phyloP scores from a whole-genome alignment of 2,888 invertebrate species.

The Ennomos fuscantarius region DNA sequence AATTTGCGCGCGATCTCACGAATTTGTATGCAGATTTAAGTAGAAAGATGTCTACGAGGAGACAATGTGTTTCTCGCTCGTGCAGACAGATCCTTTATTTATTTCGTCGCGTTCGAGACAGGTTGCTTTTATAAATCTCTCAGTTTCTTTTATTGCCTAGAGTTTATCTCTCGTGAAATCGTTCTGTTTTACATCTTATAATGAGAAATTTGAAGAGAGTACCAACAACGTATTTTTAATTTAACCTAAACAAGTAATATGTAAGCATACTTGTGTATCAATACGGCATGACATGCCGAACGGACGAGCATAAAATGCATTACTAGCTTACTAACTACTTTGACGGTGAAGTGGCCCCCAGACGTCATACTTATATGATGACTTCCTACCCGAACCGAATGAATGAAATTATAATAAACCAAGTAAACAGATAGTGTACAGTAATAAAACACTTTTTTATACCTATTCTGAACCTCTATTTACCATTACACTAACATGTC shows the following conservation, averaged over 20 bases:
- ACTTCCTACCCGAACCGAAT: too few species aligned
- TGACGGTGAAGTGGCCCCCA: too few species aligned
- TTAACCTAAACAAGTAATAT: neutral
- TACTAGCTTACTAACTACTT: too few species aligned
- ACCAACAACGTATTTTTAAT: constrained; percentile 9
- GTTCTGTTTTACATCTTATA: constrained; percentile 40
- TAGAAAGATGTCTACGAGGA: constrained; percentile 71
- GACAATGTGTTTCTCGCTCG: constrained; percentile 72
- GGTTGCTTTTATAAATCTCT: constrained; percentile 57
- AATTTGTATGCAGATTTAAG: constrained; percentile 81
- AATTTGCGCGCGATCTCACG: constrained; percentile 80
- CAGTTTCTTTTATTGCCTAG: constrained; percentile 45
- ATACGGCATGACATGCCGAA: too few species aligned
- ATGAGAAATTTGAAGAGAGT: constrained; percentile 36
- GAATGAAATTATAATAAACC: too few species aligned
- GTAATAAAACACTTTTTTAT: too few species aligned
- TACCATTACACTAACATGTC: neutral
- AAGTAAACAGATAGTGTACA: too few species aligned
- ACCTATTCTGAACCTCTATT: too few species aligned
- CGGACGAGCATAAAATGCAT: too few species aligned
- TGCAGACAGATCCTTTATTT: constrained; percentile 71
- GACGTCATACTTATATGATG: too few species aligned
- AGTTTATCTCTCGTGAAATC: constrained; percentile 47
- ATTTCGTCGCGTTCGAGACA: constrained; percentile 56
- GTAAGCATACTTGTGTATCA: too few species aligned